phyloP scores from a whole-genome alignment of 2,113 vertebrate genomes.

The Gobius niger region DNA sequence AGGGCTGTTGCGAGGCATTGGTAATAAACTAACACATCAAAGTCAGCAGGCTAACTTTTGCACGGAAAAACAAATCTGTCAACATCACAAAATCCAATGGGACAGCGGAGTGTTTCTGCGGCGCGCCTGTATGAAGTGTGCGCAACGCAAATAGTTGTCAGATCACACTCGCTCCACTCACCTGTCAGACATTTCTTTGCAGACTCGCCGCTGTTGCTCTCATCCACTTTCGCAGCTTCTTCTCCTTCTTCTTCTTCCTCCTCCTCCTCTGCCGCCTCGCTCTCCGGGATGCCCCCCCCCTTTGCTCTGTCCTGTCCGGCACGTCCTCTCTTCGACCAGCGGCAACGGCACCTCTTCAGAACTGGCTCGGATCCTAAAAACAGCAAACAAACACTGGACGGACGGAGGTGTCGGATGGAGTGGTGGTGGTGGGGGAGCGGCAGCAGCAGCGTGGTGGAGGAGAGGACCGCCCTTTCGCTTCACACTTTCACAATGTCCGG shows the following conservation, averaged over 20 bases:
- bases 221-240: slow-evolving; percentile 65
- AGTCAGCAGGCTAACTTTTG: background rate
- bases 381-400: slow-evolving; percentile 62
- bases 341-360: slow-evolving; percentile 14
- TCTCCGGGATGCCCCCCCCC: slow-evolving; percentile 38
- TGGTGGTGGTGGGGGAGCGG: slow-evolving; percentile 39
- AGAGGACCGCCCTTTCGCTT: slow-evolving; percentile 42
- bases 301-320: slow-evolving; percentile 53
- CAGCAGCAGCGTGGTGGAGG: slow-evolving; percentile 61
- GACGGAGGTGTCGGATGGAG: slow-evolving; percentile 17
- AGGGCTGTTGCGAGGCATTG: background rate
- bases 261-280: too few species aligned
- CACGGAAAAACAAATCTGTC: background rate
- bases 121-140: slow-evolving; percentile 3
- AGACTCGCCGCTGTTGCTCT: slow-evolving; percentile 61
- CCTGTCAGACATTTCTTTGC: slow-evolving; percentile 83
- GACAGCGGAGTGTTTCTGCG: slow-evolving; percentile 4
- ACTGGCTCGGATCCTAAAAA: slow-evolving; percentile 56
- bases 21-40: background rate
- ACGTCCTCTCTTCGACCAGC: slow-evolving; percentile 48
- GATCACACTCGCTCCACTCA: slow-evolving; percentile 66
- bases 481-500: slow-evolving; percentile 65
- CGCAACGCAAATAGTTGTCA: slow-evolving; percentile 46
- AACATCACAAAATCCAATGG: background rate
- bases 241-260: too few species aligned